Base-by-base conservation (phyloP, 2,888 invertebrate genomes). In the Cheilosia vulpina region DNA sequence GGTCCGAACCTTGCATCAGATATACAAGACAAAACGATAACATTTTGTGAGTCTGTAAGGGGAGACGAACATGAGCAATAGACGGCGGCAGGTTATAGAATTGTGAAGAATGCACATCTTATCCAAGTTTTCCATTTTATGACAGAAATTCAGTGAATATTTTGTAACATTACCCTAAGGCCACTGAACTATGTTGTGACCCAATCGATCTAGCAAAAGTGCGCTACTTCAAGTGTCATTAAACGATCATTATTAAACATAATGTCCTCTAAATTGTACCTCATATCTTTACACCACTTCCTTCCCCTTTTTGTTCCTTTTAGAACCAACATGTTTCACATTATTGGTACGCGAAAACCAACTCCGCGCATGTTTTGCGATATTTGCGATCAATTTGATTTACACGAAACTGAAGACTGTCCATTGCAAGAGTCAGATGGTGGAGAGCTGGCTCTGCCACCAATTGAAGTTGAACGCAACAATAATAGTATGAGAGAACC, bases 361-460 rank as follows among this genome's bases (percentile, higher is more conserved):
- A 94, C 97, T 2, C 97, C 97, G 52, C 95, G 99, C 27, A 93
- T 96, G 90, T 99, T 97, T 94, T 99, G 99, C 94, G 99, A 99
- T 94, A 99, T 98, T 89, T 99, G 99, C 92, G 99, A 99, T 93
- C 94, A 95, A 91, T 99, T 99, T 93, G 99, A 99, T 93, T 93
- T 96, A 75, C 99, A 99, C 91, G 98, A 99, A 92, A 99, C 99
- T 0, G 99, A 99, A 92, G 99, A 99, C 91, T 99, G 99, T 91
- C 98, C 98, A 41, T 93, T 95, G 58, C 98, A 98, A 93, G 95
- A 95, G 19, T 94, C 93, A 52, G 94, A 94, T 65, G 94, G 94
- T 66, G 93, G 94, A 66, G 75, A 79, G 4, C 93, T 93, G 45
- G 90, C 89, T 21, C 90, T 87, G 89, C 91, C 88, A 89, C 27